These are phyloP conservation scores for Sterrhoptilus dennistouni DNA, from an alignment of 2,113 vertebrate genomes.

Conservation along the genomic window DNA sequence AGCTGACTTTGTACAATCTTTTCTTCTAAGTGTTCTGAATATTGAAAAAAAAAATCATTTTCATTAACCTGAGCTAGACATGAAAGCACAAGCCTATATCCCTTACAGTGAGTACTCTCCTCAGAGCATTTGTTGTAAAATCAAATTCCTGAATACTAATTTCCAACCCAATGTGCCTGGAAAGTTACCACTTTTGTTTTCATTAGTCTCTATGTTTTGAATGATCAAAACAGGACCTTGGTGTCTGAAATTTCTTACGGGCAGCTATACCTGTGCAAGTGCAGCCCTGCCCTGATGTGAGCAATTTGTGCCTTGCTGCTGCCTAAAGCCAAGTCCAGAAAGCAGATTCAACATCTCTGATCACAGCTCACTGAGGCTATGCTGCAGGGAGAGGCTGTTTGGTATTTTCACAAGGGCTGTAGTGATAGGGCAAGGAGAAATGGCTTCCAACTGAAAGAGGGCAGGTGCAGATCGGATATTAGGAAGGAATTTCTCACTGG, in stretches of 20 bases:
- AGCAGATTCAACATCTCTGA: not conserved
- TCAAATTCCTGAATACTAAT: not conserved
- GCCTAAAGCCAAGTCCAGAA: not conserved
- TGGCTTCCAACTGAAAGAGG: not conserved
- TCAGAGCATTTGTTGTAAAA: not conserved
- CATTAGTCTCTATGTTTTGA: not conserved
- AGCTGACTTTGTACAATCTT: not conserved
- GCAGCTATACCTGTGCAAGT: not conserved
- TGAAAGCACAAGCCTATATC: not conserved
- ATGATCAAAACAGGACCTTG: not conserved
- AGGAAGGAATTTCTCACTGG: not conserved
- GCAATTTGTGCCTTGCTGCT: not conserved
- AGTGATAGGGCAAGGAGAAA: not conserved
- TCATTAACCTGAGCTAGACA: not conserved
- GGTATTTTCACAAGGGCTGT: not conserved
- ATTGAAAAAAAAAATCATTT: not conserved
- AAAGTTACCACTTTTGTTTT: not conserved
- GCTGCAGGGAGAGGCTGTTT: not conserved
- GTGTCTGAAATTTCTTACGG: not conserved
- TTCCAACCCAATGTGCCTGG: not conserved
- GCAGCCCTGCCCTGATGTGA: not conserved
- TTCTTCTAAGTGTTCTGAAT: not conserved
- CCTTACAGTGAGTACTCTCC: not conserved
- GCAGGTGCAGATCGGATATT: not conserved
- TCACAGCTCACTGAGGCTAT: not conserved